Base-by-base conservation (phyloP, 2,888 invertebrate species). In the Drosophila subquinaria region DNA sequence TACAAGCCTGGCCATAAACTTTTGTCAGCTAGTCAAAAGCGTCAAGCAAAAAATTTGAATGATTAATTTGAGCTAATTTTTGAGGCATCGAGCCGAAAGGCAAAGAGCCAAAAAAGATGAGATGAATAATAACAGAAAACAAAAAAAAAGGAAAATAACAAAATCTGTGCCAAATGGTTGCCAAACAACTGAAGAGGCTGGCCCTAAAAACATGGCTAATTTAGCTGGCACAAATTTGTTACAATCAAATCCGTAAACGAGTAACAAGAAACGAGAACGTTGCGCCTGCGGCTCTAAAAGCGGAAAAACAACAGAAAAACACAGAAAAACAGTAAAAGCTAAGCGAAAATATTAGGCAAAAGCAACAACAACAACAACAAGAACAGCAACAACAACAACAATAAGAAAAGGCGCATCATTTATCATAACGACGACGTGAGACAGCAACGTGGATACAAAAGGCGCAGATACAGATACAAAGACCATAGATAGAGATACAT, bases 341-440 rank as follows among this genome's bases (percentile, higher is more conserved):
- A 36, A 64, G 69, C 47, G 56, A 59, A 70, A 73, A 71, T 66
- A 83, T 78, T 81, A 82, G 74, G 67, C 79, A 81, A 79, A 82
- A 50, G 13, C 13, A 72, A 52, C 42, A 42, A 42, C 17, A 43
- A 71, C 55, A 38, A 71, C 55, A 33, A 40, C 30, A 64, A 38
- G 6, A 71, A 40, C 10, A 62, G 17, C 6, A 55, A 23, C 5
- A 57, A 27, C 8, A 59, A 48, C 20, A 65, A 68, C 15, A 51
- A 43, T 36, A 62, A 53, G 38, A 73, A 69, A 69, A 69, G 73
- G 63, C 69, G 84, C 84, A 87, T 85, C 85, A 85, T 85, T 85
- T 85, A 87, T 85, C 85, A 85, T 85, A 85, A 85, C 85, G 81
- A 75, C 60, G 73, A 79, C 82, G 84, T 82, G 84, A 74, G 84